A percentile compares a stretch with the other conserved stretches of the same genome.
Conservation (phyloP, 2,797 vertebrate species). For the Propithecus deckenii region DNA sequence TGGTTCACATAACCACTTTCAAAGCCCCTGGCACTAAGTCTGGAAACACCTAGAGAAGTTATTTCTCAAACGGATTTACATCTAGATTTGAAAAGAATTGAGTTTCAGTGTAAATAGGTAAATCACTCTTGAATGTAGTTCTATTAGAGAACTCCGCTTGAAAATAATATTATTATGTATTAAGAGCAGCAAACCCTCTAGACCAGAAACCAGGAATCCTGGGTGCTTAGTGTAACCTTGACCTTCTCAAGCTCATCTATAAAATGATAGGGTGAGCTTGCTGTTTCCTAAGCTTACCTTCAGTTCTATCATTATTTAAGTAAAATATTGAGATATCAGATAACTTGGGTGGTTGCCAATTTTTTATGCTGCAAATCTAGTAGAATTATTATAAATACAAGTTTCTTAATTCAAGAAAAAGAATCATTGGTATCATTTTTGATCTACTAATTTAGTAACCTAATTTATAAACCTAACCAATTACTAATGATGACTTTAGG, state of each 20-base stretch:
- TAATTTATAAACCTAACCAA: conserved; percentile 51
- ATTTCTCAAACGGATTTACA: not conserved
- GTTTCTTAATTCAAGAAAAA: conserved; percentile 34
- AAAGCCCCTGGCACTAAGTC: not conserved
- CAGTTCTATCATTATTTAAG: not conserved
- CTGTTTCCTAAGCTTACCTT: not conserved
- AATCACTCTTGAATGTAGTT: not conserved
- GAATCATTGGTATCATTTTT: not conserved
- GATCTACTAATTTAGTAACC: conserved; percentile 51
- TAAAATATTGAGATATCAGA: conserved; percentile 23
- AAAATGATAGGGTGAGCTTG: not conserved
- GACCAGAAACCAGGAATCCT: not conserved
- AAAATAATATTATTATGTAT: not conserved
- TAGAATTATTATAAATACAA: conserved; percentile 12
- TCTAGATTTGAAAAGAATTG: not conserved
- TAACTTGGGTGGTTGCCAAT: not conserved
- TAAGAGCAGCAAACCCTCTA: not conserved
- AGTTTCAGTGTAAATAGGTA: not conserved
- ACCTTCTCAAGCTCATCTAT: not conserved
- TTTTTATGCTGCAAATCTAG: not conserved
- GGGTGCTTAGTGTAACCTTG: not conserved
- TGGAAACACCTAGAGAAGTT: not conserved
- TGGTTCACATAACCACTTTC: not conserved
- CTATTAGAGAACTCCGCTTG: not conserved
- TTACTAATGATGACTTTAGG: conserved; percentile 31